Base-by-base conservation (phyloP, 2,113 vertebrate species). In the Ammodytes dubius region DNA sequence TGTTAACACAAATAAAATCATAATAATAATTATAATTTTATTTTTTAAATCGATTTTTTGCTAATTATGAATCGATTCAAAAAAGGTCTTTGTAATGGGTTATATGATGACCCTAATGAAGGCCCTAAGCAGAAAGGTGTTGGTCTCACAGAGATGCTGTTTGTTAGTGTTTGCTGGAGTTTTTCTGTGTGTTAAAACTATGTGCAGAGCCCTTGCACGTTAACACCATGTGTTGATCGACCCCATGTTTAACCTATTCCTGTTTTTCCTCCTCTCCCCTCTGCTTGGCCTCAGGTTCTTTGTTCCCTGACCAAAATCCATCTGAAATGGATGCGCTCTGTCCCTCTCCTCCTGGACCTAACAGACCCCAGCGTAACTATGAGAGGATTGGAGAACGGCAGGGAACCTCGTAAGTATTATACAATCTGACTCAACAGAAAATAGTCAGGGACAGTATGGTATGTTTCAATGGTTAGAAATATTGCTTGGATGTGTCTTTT, bases 381-480 rank as follows among this genome's bases (percentile, higher is more conserved):
- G 94, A 95, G 87, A 89, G 95, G 60, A 92, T 95, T 0, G 95
- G 92, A 42, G 95, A 90, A 43, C 85, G 47, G 15, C 49, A 89
- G 0, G 95, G 95, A 77, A 94, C 95, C 52, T 92, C 95, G 95
- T 96, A 76, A 91, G 95, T 84, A 46, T 10, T 13, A 2, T 46
- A 11, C 7, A 17, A 39, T 15, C 6, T 14, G 13, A 7, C 13
- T 59, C 15, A 7, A 6, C 14, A 27, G 2, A 12, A 5, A 64
- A 17, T 43, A 8, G 40, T n/a, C 54, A 13, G 9, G 5, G 4
- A 7, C 3, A 47, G 6, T 27, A 27, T 1, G 4, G 13, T 3
- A 14, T 42, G 19, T 6, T 57, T 66, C 35, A 27, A 27, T 27
- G 27, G 27, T 27, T 27, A 27, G 27, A 27, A 27, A 27, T 27